Conservation (phyloP, 2,797 vertebrate genomes). For the Pseudotriccus pelzelni region DNA sequence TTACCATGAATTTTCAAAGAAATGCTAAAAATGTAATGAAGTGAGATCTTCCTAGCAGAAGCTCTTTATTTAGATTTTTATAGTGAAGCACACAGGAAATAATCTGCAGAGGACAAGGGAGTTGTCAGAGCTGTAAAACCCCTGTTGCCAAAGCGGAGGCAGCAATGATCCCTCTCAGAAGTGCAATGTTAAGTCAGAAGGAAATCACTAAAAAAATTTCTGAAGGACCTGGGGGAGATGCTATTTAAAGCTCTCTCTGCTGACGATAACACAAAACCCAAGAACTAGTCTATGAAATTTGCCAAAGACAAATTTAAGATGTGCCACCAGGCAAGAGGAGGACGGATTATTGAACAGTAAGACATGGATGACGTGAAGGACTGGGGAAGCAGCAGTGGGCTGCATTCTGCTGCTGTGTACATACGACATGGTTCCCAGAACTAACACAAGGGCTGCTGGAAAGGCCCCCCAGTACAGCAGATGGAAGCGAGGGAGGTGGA, state of each 20-base stretch:
- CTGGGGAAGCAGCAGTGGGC: not conserved
- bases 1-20: not conserved
- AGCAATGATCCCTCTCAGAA: not conserved
- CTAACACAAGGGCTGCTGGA: not conserved
- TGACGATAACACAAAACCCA: fast-evolving
- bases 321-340: not conserved
- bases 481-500: fast-evolving
- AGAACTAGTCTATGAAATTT: not conserved
- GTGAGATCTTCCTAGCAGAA: not conserved
- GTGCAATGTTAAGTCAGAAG: not conserved
- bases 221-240: not conserved
- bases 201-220: not conserved
- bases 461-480: fast-evolving
- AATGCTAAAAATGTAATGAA: not conserved
- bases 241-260: not conserved
- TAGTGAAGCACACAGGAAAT: not conserved
- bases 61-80: not conserved
- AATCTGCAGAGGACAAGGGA: fast-evolving
- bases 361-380: not conserved
- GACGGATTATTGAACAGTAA: not conserved
- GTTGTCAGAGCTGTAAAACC: not conserved
- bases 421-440: fast-evolving
- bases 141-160: not conserved
- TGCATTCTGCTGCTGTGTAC: not conserved
- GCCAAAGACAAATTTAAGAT: not conserved